Evolutionary conservation across 2,797 vertebrate species (phyloP).

Genomic region (Denticeps clupeoides): DNA sequence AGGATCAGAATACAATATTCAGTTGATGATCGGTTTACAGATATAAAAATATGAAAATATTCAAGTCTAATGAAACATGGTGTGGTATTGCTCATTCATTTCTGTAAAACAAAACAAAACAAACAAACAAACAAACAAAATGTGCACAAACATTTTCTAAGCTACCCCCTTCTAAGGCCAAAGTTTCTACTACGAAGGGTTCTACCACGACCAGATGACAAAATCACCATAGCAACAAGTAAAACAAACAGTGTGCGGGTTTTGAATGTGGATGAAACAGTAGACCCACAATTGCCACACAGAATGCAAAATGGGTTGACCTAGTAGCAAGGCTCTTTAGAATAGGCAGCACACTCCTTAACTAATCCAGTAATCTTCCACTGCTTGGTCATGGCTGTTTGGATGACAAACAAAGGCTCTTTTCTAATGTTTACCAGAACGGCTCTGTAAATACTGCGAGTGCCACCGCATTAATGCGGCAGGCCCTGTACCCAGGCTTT

Average conservation of each 20-base stretch:
- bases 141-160: conserved; percentile 19
- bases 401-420: conserved; percentile 39
- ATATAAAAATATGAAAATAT: too few species aligned
- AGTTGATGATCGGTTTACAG: too few species aligned
- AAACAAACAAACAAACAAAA: not conserved
- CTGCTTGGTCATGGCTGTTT: conserved; percentile 32
- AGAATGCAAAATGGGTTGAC: conserved; percentile 41
- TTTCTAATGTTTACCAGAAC: conserved; percentile 48
- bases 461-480: conserved; percentile 32
- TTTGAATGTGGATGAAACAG: conserved; percentile 57
- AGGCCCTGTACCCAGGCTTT: not conserved
- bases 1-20: not conserved
- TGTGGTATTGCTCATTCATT: too few species aligned
- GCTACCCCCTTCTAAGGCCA: conserved; percentile 24
- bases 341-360: conserved; percentile 15
- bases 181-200: conserved; percentile 49
- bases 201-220: conserved; percentile 50
- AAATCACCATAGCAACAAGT: conserved; percentile 54
- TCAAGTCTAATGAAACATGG: too few species aligned
- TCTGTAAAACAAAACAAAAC: too few species aligned
- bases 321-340: conserved; percentile 29
- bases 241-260: conserved; percentile 66
- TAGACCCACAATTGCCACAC: conserved; percentile 50
- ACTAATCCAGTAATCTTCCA: conserved; percentile 21
- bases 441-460: conserved; percentile 48